Evolutionary conservation across 2,113 vertebrate species (phyloP), one percentile per base, ranked within the genome.

Genomic region (Vulpes ferrilata): DNA sequence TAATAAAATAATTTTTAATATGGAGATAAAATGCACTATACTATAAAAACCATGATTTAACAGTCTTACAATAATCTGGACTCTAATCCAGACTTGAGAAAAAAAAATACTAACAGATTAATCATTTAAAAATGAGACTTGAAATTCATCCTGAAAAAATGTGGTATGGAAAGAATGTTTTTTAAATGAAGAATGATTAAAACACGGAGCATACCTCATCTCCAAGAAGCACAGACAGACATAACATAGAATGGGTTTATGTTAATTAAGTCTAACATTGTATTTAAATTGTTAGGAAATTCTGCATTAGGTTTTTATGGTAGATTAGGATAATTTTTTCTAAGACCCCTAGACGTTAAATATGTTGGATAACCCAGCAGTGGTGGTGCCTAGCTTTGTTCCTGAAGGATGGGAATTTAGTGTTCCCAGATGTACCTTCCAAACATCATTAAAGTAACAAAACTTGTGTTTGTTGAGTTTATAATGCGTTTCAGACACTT

Each of bases 221-320:
- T 85, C 64, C 25, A 89, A 62, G 92, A 94, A 10, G 20, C 8
- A 65, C 55, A n/a, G 2, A 88, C 51, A 64, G 27, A 55, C 16
- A 16, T 55, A 32, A 57, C 2, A 30, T 32, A 55, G 15, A 78
- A 80, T 74, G 13, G 27, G 3, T 65, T 74, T 87, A 67, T 57
- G 5, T 85, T 94, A 73, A 53, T 85, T 94, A 73, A 53, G 35
- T 30, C 17, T 91, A 69, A 76, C 76, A 38, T 30, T n/a, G 16
- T 86, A 30, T 92, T 83, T 88, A 84, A 32, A 35, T 92, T 71
- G 53, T 80, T 89, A 74, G 16, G 35, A 60, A 94, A n/a, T 23
- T 83, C 53, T 73, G n/a, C 11, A 84, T 22, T 57, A 48, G n/a
- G 30, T 71, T 71, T 10, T 92, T 90, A 23, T 48, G 5, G 69